Conservation (phyloP, 2,797 vertebrate species). For the Lacerta bilineata region DNA sequence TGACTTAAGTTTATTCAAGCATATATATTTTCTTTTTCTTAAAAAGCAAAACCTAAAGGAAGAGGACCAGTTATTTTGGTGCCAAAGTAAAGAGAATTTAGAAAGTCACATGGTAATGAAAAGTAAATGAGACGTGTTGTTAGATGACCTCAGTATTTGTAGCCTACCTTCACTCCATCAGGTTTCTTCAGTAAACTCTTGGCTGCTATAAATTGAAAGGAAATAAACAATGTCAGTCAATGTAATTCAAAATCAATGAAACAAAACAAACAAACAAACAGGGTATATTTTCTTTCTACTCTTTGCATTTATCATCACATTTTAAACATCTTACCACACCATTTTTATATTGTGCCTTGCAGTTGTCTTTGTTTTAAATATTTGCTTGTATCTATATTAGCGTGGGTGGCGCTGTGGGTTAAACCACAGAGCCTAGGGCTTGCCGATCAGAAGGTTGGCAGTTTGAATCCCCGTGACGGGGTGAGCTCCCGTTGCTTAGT, state of each 20-base stretch:
- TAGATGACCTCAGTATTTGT: conserved; percentile 33
- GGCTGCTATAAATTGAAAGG: conserved; percentile 88
- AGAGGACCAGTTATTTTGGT: conserved; percentile 27
- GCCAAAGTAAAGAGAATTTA: conserved; percentile 27
- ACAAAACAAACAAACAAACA: neutral
- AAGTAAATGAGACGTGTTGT: neutral
- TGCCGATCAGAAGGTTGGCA: too few relatives aligned
- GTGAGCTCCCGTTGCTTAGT: too few relatives aligned
- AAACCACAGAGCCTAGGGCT: too few relatives aligned
- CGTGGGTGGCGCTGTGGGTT: too few relatives aligned
- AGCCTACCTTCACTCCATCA: conserved; percentile 95
- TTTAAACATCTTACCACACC: neutral
- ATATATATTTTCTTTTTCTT: conserved; percentile 13
- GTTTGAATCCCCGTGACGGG: too few relatives aligned
- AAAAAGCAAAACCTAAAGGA: conserved; percentile 14
- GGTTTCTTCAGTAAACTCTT: conserved; percentile 98
- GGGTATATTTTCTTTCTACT: conserved; percentile 45
- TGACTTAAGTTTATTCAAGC: neutral
- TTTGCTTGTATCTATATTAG: conserved; percentile 18
- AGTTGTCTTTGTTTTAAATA: neutral
- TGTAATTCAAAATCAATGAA: conserved; percentile 31
- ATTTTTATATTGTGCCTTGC: neutral
- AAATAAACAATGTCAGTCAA: conserved; percentile 65
- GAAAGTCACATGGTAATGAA: conserved; percentile 18
- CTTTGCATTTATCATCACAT: conserved; percentile 28